These are phyloP conservation scores for Phortica okadai DNA, from an alignment of 2,888 invertebrate species.

Conservation along the genomic window DNA sequence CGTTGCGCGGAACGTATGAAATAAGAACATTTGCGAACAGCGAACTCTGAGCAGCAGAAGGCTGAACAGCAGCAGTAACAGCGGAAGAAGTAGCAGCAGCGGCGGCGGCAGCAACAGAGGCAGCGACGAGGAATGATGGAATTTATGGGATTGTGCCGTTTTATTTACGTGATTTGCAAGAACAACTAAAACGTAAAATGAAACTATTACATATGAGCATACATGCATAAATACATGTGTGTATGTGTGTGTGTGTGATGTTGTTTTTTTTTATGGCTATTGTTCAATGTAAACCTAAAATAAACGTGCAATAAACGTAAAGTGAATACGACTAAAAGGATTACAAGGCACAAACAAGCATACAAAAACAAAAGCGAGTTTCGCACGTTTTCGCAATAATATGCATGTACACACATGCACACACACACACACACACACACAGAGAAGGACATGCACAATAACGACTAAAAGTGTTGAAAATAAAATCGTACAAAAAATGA, in stretches of 20 bases:
- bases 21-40: neutral
- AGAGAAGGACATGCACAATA: neutral
- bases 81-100: slow-evolving; percentile 5
- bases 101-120: neutral
- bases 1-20: too few species aligned
- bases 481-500: neutral
- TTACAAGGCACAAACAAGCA: neutral
- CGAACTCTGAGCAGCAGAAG: neutral
- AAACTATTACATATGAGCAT: slow-evolving; percentile 8
- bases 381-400: neutral
- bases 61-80: neutral
- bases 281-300: neutral
- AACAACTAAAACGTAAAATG: slow-evolving; percentile 3
- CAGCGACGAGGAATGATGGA: neutral
- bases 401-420: neutral
- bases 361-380: slow-evolving; percentile 3
- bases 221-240: neutral
- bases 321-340: neutral
- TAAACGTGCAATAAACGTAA: neutral
- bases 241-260: neutral
- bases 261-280: neutral
- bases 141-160: slow-evolving; percentile 10
- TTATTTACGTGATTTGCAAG: slow-evolving; percentile 22
- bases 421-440: neutral
- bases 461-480: neutral